phyloP scores from a whole-genome alignment of 2,797 vertebrate genomes.

The Sebastiscus tertius region DNA sequence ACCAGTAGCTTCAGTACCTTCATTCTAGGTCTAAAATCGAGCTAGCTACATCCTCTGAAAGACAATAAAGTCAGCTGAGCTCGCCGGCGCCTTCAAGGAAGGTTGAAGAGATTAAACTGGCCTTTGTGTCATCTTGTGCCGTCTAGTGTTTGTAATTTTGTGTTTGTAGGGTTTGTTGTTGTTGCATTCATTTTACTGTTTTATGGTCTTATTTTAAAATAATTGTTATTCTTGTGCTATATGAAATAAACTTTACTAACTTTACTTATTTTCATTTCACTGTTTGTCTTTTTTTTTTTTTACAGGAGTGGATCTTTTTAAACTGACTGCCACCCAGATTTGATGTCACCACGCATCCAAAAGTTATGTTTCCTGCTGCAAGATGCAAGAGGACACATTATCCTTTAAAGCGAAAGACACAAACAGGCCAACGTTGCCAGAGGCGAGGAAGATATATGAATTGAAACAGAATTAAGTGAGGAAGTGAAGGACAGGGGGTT shows the following conservation, averaged over 20 bases:
- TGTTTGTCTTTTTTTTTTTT: background rate
- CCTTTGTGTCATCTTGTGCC: no score
- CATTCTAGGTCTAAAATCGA: no score
- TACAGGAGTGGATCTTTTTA: background rate
- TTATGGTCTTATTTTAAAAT: background rate
- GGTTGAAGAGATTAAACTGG: no score
- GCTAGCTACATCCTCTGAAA: no score
- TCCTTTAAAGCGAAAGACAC: background rate
- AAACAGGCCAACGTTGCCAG: background rate
- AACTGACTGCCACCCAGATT: background rate
- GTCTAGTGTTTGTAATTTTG: background rate
- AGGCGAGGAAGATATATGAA: background rate
- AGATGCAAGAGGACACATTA: background rate
- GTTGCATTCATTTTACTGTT: background rate
- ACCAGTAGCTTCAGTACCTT: no score
- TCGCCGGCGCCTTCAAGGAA: no score
- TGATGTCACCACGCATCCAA: background rate
- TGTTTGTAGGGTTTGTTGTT: background rate
- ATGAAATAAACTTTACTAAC: background rate
- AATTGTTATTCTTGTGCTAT: background rate
- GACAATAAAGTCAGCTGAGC: no score
- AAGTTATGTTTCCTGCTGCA: background rate
- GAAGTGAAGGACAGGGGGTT: background rate
- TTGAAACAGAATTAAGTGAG: background rate
- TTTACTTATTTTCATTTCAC: background rate